Evolutionary conservation across 2,113 vertebrate species (phyloP), one percentile per base, ranked within the genome.

Genomic region (Neolamprologus modestus): DNA sequence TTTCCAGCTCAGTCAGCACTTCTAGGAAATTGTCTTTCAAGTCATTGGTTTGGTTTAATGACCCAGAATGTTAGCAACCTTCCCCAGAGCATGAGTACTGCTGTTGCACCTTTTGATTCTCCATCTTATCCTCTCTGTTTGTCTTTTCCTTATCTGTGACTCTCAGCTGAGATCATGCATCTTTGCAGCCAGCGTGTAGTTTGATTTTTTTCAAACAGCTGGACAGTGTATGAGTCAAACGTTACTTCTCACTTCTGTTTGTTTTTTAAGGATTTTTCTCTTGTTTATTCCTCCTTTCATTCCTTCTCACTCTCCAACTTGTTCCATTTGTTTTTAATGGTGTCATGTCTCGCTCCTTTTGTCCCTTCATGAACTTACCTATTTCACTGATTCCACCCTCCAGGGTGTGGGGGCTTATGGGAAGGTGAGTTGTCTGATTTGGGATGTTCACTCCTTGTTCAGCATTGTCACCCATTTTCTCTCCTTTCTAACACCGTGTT

Each of bases 401-500:
- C 91, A 96, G 96, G 96, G 93, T 92, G 91, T 93, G 85, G 95
- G 94, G 90, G 89, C 92, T 91, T 76, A 88, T 92, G 93, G 92
- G 93, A 95, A 96, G 96, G 96, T 97, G 95, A 96, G 96, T 96
- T 76, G 3, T 85, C 80, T 73, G 57, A 57, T 59, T 17, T 92
- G 88, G 91, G 89, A 94, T 94, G 90, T 82, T 91, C 86, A 81
- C 79, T 88, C 83, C 76, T 90, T 68, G 66, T 83, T 84, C 21
- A 21, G 4, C 66, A 87, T 80, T 50, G 28, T 55, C 55, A 19
- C 13, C 13, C 16, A n/a, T 84, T 89, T 28, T 73, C 6, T 47
- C 40, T 28, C 9, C 71, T 50, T n/a, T 53, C 40, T n/a, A 53
- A 17, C 87, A 76, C 83, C 45, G 40, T 24, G 24, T 47, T 76